Percentiles rank a stretch among this genome's conserved stretches.
phyloP scores from a whole-genome alignment of 2,888 invertebrate species.

The Notocelia uddmanniana region DNA sequence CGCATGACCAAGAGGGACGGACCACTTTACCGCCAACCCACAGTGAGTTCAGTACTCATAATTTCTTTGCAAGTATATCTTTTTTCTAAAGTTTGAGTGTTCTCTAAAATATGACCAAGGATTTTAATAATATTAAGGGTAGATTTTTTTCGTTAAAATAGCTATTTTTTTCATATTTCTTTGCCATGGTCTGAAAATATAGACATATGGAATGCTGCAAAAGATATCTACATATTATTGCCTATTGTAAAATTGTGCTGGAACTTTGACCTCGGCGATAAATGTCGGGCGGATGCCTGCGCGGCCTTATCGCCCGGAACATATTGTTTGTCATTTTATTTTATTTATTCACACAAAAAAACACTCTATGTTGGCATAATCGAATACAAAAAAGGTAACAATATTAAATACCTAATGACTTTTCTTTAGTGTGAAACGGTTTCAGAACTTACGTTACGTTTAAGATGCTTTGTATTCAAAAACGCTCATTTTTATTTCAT shows the following conservation, averaged over 20 bases:
- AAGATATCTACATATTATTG: constrained; percentile 5
- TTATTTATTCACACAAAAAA: constrained; percentile 51
- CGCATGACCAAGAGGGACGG: constrained; percentile 30
- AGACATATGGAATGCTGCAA: not conserved
- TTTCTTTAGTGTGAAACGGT: not conserved
- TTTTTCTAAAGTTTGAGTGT: constrained; percentile 34
- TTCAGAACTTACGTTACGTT: too few relatives aligned
- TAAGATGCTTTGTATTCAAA: too few relatives aligned
- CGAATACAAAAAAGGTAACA: not conserved
- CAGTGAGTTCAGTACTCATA: constrained; percentile 33
- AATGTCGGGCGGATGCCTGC: constrained; percentile 60
- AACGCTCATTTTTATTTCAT: too few relatives aligned
- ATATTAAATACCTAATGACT: not conserved
- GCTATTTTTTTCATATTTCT: not conserved
- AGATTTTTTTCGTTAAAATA: not conserved
- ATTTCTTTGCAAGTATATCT: constrained; percentile 33
- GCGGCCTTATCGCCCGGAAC: constrained; percentile 65
- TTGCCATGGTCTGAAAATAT: not conserved
- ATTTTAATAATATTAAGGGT: constrained; percentile 10
- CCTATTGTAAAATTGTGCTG: constrained; percentile 58
- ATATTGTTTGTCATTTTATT: constrained; percentile 43
- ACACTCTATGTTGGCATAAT: not conserved
- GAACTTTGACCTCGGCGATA: constrained; percentile 78
- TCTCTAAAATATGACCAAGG: not conserved
- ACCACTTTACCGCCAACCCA: constrained; percentile 32